These are phyloP conservation scores for Lamproptera curius DNA, from an alignment of 2,888 invertebrate species.

Conservation along the genomic window DNA sequence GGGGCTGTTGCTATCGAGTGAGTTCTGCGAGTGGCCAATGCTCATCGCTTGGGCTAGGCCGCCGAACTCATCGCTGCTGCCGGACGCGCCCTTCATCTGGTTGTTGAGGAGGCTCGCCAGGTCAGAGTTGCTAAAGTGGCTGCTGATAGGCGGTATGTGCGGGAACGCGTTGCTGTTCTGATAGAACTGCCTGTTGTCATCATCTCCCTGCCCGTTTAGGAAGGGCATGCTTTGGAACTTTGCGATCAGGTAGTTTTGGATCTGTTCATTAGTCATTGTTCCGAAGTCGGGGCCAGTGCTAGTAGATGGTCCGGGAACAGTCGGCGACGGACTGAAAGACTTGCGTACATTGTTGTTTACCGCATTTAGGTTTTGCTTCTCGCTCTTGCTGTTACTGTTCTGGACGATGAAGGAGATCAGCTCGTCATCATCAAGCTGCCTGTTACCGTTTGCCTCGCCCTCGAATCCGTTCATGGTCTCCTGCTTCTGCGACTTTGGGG, in stretches of 20 bases:
- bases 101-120: conserved; percentile 47
- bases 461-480: conserved; percentile 31
- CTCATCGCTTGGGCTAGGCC: conserved; percentile 56
- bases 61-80: conserved; percentile 42
- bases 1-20: conserved; percentile 55
- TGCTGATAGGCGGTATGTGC: conserved; percentile 56
- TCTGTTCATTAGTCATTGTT: conserved; percentile 59
- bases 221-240: conserved; percentile 61
- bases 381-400: conserved; percentile 31
- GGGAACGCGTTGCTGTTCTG: conserved; percentile 67
- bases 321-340: conserved; percentile 41
- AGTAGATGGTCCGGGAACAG: conserved; percentile 29
- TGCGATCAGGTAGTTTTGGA: conserved; percentile 59
- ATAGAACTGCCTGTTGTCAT: conserved; percentile 55
- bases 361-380: conserved; percentile 37
- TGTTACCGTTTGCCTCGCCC: conserved; percentile 48
- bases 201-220: conserved; percentile 38
- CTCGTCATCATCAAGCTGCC: conserved; percentile 39
- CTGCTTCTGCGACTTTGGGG: conserved; percentile 35
- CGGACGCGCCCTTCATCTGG: conserved; percentile 39
- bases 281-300: conserved; percentile 41
- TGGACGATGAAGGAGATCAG: conserved; percentile 48
- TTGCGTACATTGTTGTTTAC: conserved; percentile 54
- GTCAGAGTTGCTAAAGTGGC: conserved; percentile 55
- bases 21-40: conserved; percentile 54